Percentiles rank a stretch among this genome's conserved stretches.
Conservation (phyloP, 2,888 invertebrate genomes). For the Drosophila rubida region DNA sequence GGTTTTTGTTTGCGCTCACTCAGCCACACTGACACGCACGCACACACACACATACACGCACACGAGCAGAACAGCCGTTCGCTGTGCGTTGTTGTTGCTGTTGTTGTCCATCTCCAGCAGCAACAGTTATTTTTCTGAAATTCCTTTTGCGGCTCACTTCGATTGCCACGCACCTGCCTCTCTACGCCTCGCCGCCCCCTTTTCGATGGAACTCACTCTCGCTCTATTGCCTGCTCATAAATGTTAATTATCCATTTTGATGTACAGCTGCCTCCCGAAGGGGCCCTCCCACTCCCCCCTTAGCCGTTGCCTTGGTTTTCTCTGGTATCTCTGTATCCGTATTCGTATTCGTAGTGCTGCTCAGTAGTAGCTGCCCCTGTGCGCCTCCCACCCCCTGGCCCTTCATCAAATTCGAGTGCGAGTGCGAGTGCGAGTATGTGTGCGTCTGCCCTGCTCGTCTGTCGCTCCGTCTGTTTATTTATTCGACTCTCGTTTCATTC, state of each 20-base stretch:
- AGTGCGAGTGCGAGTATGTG: constrained; percentile 3
- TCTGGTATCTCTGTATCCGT: constrained; percentile 29
- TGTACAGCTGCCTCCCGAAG: constrained; percentile 42
- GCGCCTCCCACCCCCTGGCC: background rate
- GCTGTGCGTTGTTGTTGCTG: constrained; percentile 25
- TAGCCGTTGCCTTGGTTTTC: constrained; percentile 43
- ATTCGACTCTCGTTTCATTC: constrained; percentile 51
- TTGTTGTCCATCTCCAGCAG: constrained; percentile 53
- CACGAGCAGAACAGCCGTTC: constrained; percentile 40
- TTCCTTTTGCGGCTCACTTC: constrained; percentile 59
- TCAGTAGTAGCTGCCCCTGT: background rate
- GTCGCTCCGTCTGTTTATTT: constrained; percentile 60
- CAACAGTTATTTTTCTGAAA: constrained; percentile 73
- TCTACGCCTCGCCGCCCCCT: background rate
- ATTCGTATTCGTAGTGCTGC: constrained; percentile 18
- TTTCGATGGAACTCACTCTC: background rate
- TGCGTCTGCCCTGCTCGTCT: constrained; percentile 18
- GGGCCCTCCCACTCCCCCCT: constrained; percentile 3
- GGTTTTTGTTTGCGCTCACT: constrained; percentile 72
- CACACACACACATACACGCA: constrained; percentile 20
- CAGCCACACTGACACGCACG: constrained; percentile 33
- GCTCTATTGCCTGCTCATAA: constrained; percentile 70
- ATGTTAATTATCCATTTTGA: constrained; percentile 74
- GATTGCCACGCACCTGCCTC: constrained; percentile 50
- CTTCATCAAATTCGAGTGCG: constrained; percentile 7